Conservation (phyloP, 2,113 vertebrate genomes). For the Choloepus hoffmanni region DNA sequence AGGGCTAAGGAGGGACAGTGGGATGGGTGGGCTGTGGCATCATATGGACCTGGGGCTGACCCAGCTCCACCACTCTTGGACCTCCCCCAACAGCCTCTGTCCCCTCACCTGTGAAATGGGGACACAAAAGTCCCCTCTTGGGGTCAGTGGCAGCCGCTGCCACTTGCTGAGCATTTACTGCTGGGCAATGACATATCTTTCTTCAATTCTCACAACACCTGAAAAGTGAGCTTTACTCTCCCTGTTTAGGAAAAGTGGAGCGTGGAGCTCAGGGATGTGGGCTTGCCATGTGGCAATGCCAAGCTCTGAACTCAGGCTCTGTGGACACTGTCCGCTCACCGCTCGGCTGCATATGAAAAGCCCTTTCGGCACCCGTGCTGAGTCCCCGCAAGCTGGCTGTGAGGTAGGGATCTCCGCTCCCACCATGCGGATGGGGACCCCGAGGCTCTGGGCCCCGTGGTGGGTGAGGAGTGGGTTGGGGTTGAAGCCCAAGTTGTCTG, state of each 20-base stretch:
- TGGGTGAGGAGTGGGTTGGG: too few species aligned
- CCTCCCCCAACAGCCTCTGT: neutral
- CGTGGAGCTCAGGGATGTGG: rapidly evolving
- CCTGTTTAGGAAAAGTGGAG: neutral
- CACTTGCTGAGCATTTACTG: rapidly evolving
- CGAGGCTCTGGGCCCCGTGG: rapidly evolving
- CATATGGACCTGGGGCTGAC: neutral
- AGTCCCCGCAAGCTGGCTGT: rapidly evolving
- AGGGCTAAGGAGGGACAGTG: too few species aligned
- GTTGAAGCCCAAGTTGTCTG: neutral
- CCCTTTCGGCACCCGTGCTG: neutral
- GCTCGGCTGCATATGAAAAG: rapidly evolving
- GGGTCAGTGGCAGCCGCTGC: too few species aligned
- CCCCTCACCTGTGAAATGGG: neutral
- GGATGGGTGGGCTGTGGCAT: neutral
- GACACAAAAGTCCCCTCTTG: rapidly evolving
- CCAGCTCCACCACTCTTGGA: neutral
- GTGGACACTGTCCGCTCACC: rapidly evolving
- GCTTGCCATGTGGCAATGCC: rapidly evolving
- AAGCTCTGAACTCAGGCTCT: neutral
- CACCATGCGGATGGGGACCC: too few species aligned
- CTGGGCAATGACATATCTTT: rapidly evolving
- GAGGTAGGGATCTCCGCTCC: neutral
- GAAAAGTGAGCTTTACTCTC: neutral
- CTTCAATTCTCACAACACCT: neutral